Base-by-base conservation (phyloP, 1,140 invertebrate genomes). In the Thaumetopoea pityocampa region DNA sequence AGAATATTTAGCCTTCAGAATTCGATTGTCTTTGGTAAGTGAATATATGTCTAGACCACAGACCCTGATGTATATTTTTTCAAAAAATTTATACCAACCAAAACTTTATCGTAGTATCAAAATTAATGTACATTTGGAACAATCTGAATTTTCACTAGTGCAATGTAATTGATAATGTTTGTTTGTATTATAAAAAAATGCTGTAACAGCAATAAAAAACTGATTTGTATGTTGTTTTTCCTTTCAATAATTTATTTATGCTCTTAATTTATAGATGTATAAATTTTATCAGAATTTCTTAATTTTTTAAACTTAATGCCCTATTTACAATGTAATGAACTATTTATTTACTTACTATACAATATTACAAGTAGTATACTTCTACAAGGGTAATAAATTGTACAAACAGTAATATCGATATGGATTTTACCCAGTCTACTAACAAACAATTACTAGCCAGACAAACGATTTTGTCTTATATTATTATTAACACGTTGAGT, bases 191-290 rank as follows among this genome's bases (percentile, higher is more conserved):
- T 72, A 72, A 78, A 79, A 58, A 60, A 67, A 85, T 73, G 79
- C 79, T 85, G 78, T 79, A 63, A 82, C 76, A 85, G 81, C 83
- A 85, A 85, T 84, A 79, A 83, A 70, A 80, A 72, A 71, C 72
- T 68, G 65, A 79, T 63, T 63, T 67, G 67, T 50, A 61, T 18
- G 41, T 54, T 47, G 47, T 52, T 49, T 63, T 55, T 65, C 61
- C 30, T 58, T 49, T 28, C 8, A 14, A 7, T 32, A 17, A 7
- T 9, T 15, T 34, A 26, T 30, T 15, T 18, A 41, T n/a, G n/a
- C n/a, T n/a, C n/a, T n/a, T n/a, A n/a, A n/a, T n/a, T n/a, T n/a
- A n/a, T n/a, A n/a, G n/a, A n/a, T n/a, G n/a, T n/a, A n/a, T n/a
- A n/a, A n/a, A n/a, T n/a, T n/a, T n/a, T n/a, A n/a, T n/a, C n/a